These are phyloP conservation scores for Halcyon smyrnensis DNA, from an alignment of 2,797 vertebrate species.

Conservation along the genomic window DNA sequence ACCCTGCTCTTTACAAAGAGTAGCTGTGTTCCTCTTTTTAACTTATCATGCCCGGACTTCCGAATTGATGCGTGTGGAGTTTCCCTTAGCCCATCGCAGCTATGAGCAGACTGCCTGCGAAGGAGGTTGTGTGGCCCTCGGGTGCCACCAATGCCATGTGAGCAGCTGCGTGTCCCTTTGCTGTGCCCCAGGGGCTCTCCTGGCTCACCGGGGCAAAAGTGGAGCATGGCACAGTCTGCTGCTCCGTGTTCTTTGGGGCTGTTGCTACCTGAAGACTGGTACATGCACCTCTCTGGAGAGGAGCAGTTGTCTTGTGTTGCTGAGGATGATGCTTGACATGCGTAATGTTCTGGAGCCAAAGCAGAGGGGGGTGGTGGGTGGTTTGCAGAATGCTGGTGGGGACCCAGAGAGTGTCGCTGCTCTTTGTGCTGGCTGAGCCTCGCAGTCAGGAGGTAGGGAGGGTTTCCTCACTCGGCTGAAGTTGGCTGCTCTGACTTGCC, in stretches of 20 bases:
- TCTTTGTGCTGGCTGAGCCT: no score
- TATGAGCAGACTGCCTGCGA: accelerated
- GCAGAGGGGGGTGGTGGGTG: no score
- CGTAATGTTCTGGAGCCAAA: background rate
- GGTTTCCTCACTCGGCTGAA: background rate
- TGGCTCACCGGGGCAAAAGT: background rate
- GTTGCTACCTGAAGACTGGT: accelerated
- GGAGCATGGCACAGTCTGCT: background rate
- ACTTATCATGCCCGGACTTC: background rate
- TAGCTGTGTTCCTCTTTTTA: accelerated
- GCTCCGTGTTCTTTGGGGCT: accelerated
- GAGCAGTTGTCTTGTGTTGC: background rate
- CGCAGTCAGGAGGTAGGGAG: background rate
- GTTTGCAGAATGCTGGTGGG: background rate
- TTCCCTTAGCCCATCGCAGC: accelerated
- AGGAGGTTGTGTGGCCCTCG: background rate
- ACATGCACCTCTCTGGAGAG: accelerated
- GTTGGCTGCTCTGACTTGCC: background rate
- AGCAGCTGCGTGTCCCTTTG: accelerated
- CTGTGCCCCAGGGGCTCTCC: no score
- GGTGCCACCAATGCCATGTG: no score
- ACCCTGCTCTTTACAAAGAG: accelerated
- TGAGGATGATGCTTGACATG: accelerated
- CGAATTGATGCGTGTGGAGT: no score
- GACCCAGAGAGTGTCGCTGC: accelerated